These are phyloP conservation scores for Aspidoscelis tigris DNA, from an alignment of 2,113 vertebrate genomes.

Conservation along the genomic window DNA sequence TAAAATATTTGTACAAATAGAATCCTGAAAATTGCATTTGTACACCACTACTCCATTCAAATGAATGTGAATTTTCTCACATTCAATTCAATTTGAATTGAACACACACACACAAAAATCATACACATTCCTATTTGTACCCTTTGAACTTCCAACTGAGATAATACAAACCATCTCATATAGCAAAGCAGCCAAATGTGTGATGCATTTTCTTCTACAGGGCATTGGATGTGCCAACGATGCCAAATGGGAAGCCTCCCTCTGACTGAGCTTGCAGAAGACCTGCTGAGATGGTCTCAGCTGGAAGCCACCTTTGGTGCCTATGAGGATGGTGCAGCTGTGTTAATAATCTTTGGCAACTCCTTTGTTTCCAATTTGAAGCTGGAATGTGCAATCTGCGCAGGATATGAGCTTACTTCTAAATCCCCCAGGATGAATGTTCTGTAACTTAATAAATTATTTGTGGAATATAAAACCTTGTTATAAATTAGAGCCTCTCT, in stretches of 20 bases:
- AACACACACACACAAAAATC: too few species aligned
- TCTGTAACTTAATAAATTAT: constrained; percentile 71
- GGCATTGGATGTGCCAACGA: constrained; percentile 24
- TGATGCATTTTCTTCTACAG: constrained; percentile 23
- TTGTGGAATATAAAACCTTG: constrained; percentile 56
- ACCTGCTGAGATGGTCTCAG: constrained; percentile 37
- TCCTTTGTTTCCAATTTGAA: constrained; percentile 57
- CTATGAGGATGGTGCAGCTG: constrained; percentile 58
- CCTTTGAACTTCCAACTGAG: not conserved
- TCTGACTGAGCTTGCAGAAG: not conserved
- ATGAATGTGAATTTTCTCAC: too few species aligned
- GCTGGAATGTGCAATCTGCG: constrained; percentile 56
- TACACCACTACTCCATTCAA: too few species aligned
- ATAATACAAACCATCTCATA: constrained; percentile 10
- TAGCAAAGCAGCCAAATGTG: not conserved
- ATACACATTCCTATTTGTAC: too few species aligned
- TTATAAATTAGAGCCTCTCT: constrained; percentile 50
- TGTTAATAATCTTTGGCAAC: constrained; percentile 64
- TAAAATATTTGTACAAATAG: too few species aligned
- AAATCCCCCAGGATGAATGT: constrained; percentile 58
- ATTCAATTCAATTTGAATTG: too few species aligned
- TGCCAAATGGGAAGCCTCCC: constrained; percentile 36
- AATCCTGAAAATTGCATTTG: too few species aligned
- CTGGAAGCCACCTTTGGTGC: constrained; percentile 54
- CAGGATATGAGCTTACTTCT: constrained; percentile 62